Base-by-base conservation (phyloP, 2,113 vertebrate species). In the Pandion haliaetus region DNA sequence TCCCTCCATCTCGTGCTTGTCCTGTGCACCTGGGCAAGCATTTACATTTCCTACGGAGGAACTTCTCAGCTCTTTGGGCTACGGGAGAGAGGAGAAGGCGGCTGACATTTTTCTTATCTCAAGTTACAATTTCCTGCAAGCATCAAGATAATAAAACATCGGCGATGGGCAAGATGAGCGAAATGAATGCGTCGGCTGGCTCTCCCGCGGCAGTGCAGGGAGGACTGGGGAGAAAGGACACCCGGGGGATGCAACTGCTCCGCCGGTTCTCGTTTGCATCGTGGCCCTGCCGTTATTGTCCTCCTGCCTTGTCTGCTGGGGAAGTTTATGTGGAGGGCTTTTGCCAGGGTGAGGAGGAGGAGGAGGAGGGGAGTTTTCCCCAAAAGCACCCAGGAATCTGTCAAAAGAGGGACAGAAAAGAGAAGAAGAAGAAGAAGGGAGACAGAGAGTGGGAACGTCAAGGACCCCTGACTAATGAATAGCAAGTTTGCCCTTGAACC, bases 401-500 rank as follows among this genome's bases (percentile, higher is more conserved):
- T 97, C 97, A 96, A 95, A 96, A 98, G 98, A 97, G 85, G 95
- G 96, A 96, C 82, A 96, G 96, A 96, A 94, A 96, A 90, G 91
- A 97, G 93, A 94, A 96, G 97, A 97, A 97, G 93, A 95, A 97
- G 96, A 97, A 97, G 96, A 95, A 96, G 95, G 94, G 97, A 98
- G 96, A 97, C 97, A 97, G 96, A 98, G 97, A 97, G 96, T 98
- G 92, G 94, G 97, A 98, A 98, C 97, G 95, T 98, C 96, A 98
- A 98, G 98, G 98, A 98, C 97, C 98, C 97, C 98, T 97, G 98
- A 98, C 98, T 99, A 99, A 99, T 99, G 99, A 99, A 99, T 99
- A 99, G 99, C 97, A 98, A 99, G 98, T 98, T 97, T 98, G 98
- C 98, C 98, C 98, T 99, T 99, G 98, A 99, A 98, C 98, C 98